Base-by-base conservation (phyloP, 2,888 invertebrate species). In the Aethes cnicana region DNA sequence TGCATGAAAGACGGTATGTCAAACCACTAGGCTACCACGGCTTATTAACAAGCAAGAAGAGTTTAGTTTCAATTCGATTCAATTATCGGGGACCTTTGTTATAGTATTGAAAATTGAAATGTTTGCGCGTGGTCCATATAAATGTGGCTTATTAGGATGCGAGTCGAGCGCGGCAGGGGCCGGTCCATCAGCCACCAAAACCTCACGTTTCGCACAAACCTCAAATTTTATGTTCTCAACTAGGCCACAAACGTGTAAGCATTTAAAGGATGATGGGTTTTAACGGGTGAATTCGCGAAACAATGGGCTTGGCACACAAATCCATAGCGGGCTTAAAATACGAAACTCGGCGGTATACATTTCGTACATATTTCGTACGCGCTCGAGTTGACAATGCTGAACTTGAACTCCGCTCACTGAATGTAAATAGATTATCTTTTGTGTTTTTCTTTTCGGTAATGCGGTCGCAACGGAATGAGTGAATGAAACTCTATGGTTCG, bases 161-260 rank as follows among this genome's bases (percentile, higher is more conserved):
- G 18, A 7, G 12, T 9, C 16, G 23, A 30, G 42, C 36, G n/a
- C 28, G 9, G 41, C n/a, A 9, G 35, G 21, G 35, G 36, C 14
- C 12, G 21, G 17, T 11, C 8, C 14, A 16, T 32, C 9, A 7
- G 18, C 25, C 16, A 39, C 43, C 43, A 32, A 41, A 3, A 70
- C 68, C 75, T 74, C 82, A 84, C 83, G 84, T 84, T 72, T 76
- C 58, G 59, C 78, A 84, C 83, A 83, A 80, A 66, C 74, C 79
- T 79, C 81, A 76, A 75, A 78, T 74, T 81, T 80, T 74, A 75
- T 79, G 74, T 74, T 81, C 81, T 81, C 78, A 84, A 84, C 80
- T 78, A 73, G 78, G 74, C 71, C 80, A 72, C 64, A 70, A 69
- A 79, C 83, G 79, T 81, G 81, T 70, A 66, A 70, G 74, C 62